Conservation (phyloP, 2,797 vertebrate genomes). For the Sebastes diaconus region DNA sequence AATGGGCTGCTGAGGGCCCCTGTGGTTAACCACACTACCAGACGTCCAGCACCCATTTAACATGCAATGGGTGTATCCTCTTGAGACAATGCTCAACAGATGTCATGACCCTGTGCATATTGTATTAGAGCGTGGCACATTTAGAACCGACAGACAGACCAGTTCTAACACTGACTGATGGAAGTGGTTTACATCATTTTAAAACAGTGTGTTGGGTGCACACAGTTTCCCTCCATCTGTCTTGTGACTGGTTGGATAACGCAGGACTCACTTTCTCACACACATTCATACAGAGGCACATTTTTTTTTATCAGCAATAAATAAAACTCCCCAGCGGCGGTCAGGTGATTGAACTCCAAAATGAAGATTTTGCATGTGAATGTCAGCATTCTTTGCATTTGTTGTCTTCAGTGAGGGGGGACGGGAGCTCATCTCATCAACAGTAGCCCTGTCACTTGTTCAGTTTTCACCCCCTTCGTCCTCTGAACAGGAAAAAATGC, state of each 20-base stretch:
- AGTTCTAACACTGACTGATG: neutral
- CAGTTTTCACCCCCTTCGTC: constrained; percentile 57
- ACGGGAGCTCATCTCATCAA: constrained; percentile 43
- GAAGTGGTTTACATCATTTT: neutral
- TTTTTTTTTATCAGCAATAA: constrained; percentile 15
- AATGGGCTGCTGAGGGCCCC: neutral
- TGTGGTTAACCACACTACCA: neutral
- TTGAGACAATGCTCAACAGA: neutral
- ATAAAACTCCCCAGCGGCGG: constrained; percentile 1
- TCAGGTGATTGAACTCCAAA: constrained; percentile 43
- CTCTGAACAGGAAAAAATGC: constrained; percentile 49
- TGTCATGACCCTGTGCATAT: neutral
- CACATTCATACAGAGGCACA: neutral
- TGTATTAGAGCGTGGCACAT: neutral
- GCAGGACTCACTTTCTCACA: constrained; percentile 1
- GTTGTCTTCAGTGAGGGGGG: constrained; percentile 23
- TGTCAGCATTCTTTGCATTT: constrained; percentile 47
- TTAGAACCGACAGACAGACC: neutral
- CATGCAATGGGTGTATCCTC: neutral
- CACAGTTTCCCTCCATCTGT: neutral
- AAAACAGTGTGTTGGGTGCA: neutral
- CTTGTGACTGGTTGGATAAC: constrained; percentile 12
- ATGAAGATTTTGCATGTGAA: constrained; percentile 49
- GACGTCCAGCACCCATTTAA: neutral
- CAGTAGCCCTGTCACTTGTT: constrained; percentile 54